These are phyloP conservation scores for Drosophila tripunctata DNA, from an alignment of 2,888 invertebrate genomes.

Conservation along the genomic window DNA sequence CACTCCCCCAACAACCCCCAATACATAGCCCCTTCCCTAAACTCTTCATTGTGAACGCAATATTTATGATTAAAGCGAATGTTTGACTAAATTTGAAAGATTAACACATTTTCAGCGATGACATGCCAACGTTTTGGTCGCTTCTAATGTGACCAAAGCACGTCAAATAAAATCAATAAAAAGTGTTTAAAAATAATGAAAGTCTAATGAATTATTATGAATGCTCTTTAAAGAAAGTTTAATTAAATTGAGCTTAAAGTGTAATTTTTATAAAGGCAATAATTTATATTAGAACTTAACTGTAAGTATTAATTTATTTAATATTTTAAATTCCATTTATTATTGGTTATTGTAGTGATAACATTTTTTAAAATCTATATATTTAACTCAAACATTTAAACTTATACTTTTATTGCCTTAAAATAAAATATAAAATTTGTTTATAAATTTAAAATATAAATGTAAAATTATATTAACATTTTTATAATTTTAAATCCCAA, in stretches of 20 bases:
- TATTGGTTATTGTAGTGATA: no score
- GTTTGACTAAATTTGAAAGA: conserved; percentile 73
- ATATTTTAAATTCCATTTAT: no score
- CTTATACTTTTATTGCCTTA: no score
- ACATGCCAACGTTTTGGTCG: conserved; percentile 61
- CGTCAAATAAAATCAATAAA: conserved; percentile 56
- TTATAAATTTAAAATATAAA: no score
- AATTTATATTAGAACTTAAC: no score
- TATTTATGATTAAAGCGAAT: conserved; percentile 71
- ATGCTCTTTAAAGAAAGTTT: not conserved
- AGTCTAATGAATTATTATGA: no score
- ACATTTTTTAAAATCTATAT: no score
- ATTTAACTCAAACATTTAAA: no score
- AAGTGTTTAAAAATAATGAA: not conserved
- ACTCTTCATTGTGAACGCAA: conserved; percentile 8
- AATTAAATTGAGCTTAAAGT: not conserved
- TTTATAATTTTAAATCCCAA: not conserved
- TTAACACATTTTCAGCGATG: conserved; percentile 72
- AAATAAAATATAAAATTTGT: no score
- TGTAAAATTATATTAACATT: no score
- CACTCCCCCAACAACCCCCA: conserved; percentile 1
- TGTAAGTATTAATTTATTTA: no score
- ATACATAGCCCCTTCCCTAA: not conserved
- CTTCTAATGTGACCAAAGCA: conserved; percentile 61
- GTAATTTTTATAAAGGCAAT: no score